phyloP scores from a whole-genome alignment of 2,113 vertebrate genomes.

The Pseudorectes ferrugineus region DNA sequence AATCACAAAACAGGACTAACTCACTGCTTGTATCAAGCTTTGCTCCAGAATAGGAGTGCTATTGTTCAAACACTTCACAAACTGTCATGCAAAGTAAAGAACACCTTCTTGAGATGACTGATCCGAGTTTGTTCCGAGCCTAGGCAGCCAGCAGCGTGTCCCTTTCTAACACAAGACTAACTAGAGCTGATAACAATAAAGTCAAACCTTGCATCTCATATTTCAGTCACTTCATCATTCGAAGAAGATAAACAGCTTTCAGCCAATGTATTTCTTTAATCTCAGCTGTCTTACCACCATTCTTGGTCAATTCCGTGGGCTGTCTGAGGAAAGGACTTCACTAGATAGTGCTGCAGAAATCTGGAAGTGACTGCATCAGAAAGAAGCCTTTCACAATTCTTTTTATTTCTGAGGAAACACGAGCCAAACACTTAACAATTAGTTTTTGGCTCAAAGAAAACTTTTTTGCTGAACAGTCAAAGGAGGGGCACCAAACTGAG shows the following conservation, averaged over 20 bases:
- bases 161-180: not conserved
- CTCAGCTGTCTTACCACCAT: not conserved
- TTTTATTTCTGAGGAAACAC: not conserved
- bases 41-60: not conserved
- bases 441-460: not conserved
- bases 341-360: not conserved
- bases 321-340: not conserved
- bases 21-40: not conserved
- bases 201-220: not conserved
- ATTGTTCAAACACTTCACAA: not conserved
- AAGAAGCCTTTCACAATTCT: not conserved
- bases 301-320: not conserved
- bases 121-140: not conserved
- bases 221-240: not conserved
- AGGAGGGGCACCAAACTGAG: not conserved
- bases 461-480: not conserved
- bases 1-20: not conserved
- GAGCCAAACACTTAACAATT: not conserved
- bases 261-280: not conserved
- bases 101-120: not conserved
- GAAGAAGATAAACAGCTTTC: not conserved
- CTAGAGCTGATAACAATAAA: not conserved
- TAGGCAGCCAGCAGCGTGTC: fast-evolving
- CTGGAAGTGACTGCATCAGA: not conserved
- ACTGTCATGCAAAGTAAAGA: not conserved